Percentiles rank a stretch among this genome's conserved stretches.
Evolutionary conservation across 2,113 vertebrate genomes (phyloP).

Genomic region (Calidris pugnax): DNA sequence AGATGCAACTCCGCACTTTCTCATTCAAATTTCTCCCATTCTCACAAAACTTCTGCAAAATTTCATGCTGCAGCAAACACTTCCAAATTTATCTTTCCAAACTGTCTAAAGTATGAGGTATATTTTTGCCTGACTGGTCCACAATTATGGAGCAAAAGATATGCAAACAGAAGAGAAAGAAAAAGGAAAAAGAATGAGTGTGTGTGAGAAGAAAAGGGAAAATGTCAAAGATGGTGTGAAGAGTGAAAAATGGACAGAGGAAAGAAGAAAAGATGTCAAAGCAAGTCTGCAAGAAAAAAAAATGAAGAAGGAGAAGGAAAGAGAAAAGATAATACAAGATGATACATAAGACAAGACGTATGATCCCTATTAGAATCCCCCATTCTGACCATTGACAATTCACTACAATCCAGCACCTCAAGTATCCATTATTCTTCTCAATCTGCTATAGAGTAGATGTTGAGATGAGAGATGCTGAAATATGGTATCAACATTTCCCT

Average conservation of each 20-base stretch:
- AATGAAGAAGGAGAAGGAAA: background rate
- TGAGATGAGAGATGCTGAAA: conserved; percentile 43
- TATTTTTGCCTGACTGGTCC: background rate
- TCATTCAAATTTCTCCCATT: background rate
- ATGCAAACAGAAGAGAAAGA: background rate
- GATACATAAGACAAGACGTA: background rate
- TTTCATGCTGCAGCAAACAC: background rate
- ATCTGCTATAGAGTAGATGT: conserved; percentile 28
- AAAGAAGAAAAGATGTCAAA: conserved; percentile 15
- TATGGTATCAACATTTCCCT: conserved; percentile 51
- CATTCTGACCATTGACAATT: background rate
- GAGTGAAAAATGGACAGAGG: background rate
- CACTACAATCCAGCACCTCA: background rate
- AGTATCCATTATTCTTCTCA: conserved; percentile 27
- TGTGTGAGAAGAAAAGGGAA: background rate
- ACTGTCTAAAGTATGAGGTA: background rate
- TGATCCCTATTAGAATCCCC: background rate
- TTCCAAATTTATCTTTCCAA: background rate
- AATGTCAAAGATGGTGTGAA: background rate
- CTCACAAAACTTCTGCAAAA: background rate
- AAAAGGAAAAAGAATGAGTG: background rate
- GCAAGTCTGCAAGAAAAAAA: background rate
- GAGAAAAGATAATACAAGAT: background rate
- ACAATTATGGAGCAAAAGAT: background rate
- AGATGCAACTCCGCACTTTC: background rate